Conservation (phyloP, 2,888 invertebrate genomes). For the Nowickia ferox region DNA sequence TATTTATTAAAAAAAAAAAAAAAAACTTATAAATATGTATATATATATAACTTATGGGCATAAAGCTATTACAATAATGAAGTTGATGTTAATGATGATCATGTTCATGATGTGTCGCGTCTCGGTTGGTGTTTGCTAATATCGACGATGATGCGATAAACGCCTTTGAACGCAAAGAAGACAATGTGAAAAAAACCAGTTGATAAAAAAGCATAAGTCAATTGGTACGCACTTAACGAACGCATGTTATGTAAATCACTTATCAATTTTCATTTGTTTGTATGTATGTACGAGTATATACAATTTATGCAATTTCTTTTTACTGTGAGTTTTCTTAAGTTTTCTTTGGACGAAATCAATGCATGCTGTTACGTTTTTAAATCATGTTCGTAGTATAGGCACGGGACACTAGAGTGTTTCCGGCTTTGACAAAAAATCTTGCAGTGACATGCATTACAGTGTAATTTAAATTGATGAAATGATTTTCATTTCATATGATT, state of each 20-base stretch:
- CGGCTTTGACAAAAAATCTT: too few species aligned
- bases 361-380: too few species aligned
- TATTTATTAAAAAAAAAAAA: conserved; percentile 21
- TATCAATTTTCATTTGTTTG: conserved; percentile 4
- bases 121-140: neutral
- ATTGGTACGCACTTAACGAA: conserved; percentile 31
- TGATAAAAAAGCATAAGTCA: conserved; percentile 28
- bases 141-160: conserved; percentile 40
- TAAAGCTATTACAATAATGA: conserved; percentile 19
- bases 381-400: too few species aligned
- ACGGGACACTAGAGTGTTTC: too few species aligned
- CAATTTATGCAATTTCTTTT: too few species aligned
- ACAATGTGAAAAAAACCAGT: conserved; percentile 56
- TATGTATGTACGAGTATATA: neutral
- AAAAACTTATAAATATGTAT: neutral
- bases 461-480: too few species aligned
- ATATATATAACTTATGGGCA: neutral
- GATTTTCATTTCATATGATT: too few species aligned
- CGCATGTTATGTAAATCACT: conserved; percentile 58
- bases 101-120: conserved; percentile 24
- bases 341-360: too few species aligned
- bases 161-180: conserved; percentile 46
- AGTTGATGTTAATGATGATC: conserved; percentile 20
- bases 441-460: too few species aligned
- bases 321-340: too few species aligned